phyloP scores from a whole-genome alignment of 2,797 vertebrate genomes.

The Myioborus melanocephalus region DNA sequence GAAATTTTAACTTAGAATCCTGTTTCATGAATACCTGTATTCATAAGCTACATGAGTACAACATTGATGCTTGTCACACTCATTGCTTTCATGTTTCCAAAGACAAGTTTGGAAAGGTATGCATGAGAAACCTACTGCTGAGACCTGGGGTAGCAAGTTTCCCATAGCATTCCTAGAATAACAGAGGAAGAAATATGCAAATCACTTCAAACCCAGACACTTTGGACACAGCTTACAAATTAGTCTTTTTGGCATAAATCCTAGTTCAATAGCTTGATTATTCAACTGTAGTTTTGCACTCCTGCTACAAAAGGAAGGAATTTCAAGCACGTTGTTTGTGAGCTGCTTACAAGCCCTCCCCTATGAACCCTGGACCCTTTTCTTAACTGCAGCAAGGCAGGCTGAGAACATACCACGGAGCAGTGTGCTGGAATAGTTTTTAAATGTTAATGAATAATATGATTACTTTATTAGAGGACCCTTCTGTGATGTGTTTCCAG shows the following conservation, averaged over 20 bases:
- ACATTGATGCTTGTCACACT: not conserved
- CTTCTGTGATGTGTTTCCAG: conserved; percentile 45
- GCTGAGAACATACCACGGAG: conserved; percentile 20
- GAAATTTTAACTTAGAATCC: not conserved
- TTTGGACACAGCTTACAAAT: conserved; percentile 65
- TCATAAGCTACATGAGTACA: not conserved
- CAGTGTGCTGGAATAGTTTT: conserved; percentile 5
- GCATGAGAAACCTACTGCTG: conserved; percentile 55
- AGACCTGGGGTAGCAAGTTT: conserved; percentile 51
- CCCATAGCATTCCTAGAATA: conserved; percentile 62
- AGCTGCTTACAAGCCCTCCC: conserved; percentile 64
- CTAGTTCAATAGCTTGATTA: conserved; percentile 69
- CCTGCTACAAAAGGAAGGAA: conserved; percentile 67
- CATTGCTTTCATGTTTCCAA: not conserved
- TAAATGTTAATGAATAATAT: conserved; percentile 63
- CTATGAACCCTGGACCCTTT: conserved; percentile 55
- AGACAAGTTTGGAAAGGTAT: conserved; percentile 43
- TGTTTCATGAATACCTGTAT: not conserved
- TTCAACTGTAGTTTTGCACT: conserved; percentile 66
- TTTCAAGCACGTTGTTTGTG: conserved; percentile 63
- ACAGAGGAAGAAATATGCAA: conserved; percentile 64
- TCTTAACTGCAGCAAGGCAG: conserved; percentile 31
- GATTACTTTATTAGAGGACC: conserved; percentile 43
- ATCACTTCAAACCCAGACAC: conserved; percentile 61
- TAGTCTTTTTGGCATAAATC: conserved; percentile 68